Evolutionary conservation across 2,888 invertebrate genomes (phyloP).

Genomic region (Lasioglossum zephyrum): DNA sequence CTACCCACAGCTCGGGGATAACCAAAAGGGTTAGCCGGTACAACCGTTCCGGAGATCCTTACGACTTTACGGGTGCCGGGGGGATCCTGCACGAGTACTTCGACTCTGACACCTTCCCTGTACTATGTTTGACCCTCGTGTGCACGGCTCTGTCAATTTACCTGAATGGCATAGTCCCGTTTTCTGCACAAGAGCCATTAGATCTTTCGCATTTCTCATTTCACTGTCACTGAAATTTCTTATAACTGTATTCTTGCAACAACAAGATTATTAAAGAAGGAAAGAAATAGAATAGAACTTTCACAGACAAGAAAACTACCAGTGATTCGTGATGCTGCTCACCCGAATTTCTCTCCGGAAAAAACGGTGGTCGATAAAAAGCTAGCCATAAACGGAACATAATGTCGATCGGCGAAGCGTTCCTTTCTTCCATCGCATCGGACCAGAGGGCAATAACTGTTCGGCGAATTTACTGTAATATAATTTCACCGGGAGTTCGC

Average conservation of each 20-base stretch:
- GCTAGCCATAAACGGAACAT: neutral
- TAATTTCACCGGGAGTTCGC: conserved; percentile 6
- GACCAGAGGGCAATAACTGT: neutral
- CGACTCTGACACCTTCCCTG: conserved; percentile 18
- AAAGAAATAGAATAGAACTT: too few species aligned
- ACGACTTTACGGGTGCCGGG: neutral
- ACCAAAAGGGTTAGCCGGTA: conserved; percentile 64
- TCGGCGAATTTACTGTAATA: conserved; percentile 15
- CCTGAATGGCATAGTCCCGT: neutral
- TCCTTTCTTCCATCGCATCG: neutral
- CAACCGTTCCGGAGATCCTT: conserved; percentile 46
- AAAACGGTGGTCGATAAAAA: neutral
- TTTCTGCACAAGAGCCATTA: neutral
- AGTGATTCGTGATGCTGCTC: neutral
- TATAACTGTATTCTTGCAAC: too few species aligned
- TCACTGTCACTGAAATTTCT: neutral
- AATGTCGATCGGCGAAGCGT: neutral
- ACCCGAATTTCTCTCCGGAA: conserved; percentile 6
- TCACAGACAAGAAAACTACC: too few species aligned
- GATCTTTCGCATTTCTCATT: neutral
- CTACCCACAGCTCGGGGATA: conserved; percentile 52
- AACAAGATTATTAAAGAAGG: too few species aligned
- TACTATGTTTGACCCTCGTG: conserved; percentile 21
- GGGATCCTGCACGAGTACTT: conserved; percentile 31
- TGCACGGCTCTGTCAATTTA: neutral